Evolutionary conservation across 1,140 invertebrate genomes (phyloP), one percentile per base, ranked within the genome.

Genomic region (Drosophila truncata): DNA sequence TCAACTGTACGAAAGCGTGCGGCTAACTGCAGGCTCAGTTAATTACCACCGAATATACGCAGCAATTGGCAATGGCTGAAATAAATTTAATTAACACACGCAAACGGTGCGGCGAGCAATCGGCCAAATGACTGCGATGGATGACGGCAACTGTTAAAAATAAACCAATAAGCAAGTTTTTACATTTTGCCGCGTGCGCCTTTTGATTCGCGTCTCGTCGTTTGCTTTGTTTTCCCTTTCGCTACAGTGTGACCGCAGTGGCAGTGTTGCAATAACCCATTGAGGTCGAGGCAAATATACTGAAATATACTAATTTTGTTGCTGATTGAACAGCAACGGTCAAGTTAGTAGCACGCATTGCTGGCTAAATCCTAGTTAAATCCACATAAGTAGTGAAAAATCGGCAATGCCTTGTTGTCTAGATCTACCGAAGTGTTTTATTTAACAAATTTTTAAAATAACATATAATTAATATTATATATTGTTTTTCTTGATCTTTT

Each of bases 61-160:
- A 83, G 72, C 76, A 78, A 69, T 75, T 59, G 64, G 57, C 70
- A 76, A 74, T 81, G 77, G 61, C 69, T 75, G 67, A 80, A 74
- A 74, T 72, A 73, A 69, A 83, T 74, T 82, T 72, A 91, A 87
- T 91, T 84, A 88, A 79, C 69, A 82, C 78, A 66, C 67, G 71
- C 70, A 70, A 71, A 39, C 63, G 59, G 41, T 23, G 37, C 50
- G 63, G 50, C 42, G 63, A 52, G 61, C 33, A 50, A 57, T 63
- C 73, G 69, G 52, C 75, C 67, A 62, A 70, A 77, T 57, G 69
- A 62, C 41, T 55, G 63, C 78, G 78, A 82, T 88, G 80, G 78
- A 82, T 88, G 80, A 84, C 81, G 88, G 74, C 88, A 88, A 76
- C 76, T 78, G 83, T 91, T 91, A 91, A 88, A 91, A 88, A 91